A percentile compares a stretch with the other conserved stretches of the same genome.
Evolutionary conservation across 2,888 invertebrate species (phyloP).

Genomic region (Agonum fuliginosum): DNA sequence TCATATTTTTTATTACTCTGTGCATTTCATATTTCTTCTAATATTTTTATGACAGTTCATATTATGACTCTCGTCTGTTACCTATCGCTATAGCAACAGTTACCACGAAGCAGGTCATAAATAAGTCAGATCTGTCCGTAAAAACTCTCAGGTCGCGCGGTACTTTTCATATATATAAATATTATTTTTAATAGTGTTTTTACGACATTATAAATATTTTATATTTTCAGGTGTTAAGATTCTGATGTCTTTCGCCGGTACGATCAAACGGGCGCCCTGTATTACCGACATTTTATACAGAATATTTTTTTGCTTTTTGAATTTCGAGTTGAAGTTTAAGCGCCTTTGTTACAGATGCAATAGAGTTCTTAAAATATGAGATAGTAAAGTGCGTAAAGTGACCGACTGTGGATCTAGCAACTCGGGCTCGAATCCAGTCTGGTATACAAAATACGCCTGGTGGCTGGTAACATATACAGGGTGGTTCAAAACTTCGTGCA

Average conservation of each 20-base stretch:
- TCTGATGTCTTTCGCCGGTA: slow-evolving; percentile 67
- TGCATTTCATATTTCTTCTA: too few species aligned
- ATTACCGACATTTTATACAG: not conserved
- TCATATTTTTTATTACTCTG: too few species aligned
- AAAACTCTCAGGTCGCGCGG: slow-evolving; percentile 69
- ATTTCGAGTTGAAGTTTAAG: too few species aligned
- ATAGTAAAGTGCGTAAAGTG: too few species aligned
- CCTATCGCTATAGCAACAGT: not conserved
- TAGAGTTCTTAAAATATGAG: too few species aligned
- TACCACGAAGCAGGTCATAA: slow-evolving; percentile 66
- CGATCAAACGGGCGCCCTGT: slow-evolving; percentile 63
- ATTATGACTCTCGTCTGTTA: not conserved
- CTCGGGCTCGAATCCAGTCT: too few species aligned
- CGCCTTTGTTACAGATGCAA: too few species aligned
- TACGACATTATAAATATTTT: slow-evolving; percentile 74
- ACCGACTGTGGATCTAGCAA: too few species aligned
- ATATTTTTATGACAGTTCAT: not conserved
- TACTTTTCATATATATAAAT: slow-evolving; percentile 73
- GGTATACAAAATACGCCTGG: too few species aligned
- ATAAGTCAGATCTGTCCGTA: slow-evolving; percentile 71
- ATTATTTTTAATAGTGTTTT: slow-evolving; percentile 74
- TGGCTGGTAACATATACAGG: too few species aligned
- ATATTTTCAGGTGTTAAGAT: slow-evolving; percentile 74
- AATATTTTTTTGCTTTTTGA: not conserved
- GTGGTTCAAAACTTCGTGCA: too few species aligned